phyloP scores from a whole-genome alignment of 2,113 vertebrate genomes.

The Herpetotheres cachinnans region DNA sequence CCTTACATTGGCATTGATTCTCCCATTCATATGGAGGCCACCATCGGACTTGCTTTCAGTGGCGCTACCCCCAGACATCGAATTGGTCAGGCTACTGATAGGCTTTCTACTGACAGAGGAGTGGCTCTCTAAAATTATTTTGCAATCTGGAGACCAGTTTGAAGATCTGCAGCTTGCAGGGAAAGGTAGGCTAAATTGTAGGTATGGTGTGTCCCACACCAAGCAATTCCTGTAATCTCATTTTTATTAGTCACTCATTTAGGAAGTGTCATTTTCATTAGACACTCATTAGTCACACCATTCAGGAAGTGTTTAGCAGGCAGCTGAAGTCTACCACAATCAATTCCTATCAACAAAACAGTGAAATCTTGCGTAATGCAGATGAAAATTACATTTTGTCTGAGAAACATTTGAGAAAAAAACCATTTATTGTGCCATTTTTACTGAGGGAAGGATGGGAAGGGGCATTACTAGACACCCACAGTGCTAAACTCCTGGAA shows the following conservation, averaged over 20 bases:
- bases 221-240: not conserved
- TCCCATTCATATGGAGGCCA: not conserved
- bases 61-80: not conserved
- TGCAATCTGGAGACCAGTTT: not conserved
- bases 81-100: not conserved
- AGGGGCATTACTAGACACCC: not conserved
- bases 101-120: not conserved
- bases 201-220: not conserved
- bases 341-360: not conserved
- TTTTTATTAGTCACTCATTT: not conserved
- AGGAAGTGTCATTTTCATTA: not conserved
- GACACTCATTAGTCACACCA: not conserved
- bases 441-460: not conserved
- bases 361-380: fast-evolving
- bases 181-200: not conserved
- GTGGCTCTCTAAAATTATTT: not conserved
- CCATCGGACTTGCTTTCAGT: not conserved
- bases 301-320: not conserved
- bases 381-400: not conserved
- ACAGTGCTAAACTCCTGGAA: not conserved
- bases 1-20: not conserved
- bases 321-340: not conserved
- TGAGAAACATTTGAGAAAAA: not conserved
- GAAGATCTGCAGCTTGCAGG: not conserved
- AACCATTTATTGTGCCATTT: not conserved